phyloP scores from a whole-genome alignment of 2,888 invertebrate species.

The Xestia rhomboidea region DNA sequence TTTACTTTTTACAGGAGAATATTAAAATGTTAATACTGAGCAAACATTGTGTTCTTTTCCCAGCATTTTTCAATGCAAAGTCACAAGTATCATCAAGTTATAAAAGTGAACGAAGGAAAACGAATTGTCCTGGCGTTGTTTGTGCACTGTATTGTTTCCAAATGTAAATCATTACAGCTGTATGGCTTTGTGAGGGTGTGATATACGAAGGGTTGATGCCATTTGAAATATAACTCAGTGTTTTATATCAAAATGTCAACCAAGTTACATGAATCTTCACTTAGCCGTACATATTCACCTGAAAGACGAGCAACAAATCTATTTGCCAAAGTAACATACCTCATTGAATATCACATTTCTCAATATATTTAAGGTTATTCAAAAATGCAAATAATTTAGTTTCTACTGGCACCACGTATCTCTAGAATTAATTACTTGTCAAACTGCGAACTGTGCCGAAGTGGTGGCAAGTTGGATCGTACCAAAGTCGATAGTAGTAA shows the following conservation, averaged over 20 bases:
- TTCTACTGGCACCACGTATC: slow-evolving; percentile 49
- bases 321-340: slow-evolving; percentile 11
- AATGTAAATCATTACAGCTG: slow-evolving; percentile 58
- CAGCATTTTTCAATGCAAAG: slow-evolving; percentile 57
- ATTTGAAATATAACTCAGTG: slow-evolving; percentile 32
- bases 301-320: slow-evolving; percentile 13
- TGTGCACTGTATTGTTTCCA: slow-evolving; percentile 55
- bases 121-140: slow-evolving; percentile 50
- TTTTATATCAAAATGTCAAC: slow-evolving; percentile 50
- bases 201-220: slow-evolving; percentile 43
- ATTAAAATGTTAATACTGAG: slow-evolving; percentile 11
- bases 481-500: slow-evolving; percentile 71
- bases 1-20: not conserved
- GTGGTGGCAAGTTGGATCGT: slow-evolving; percentile 68
- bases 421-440: slow-evolving; percentile 71
- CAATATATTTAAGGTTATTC: slow-evolving; percentile 36
- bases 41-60: not conserved
- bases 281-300: slow-evolving; percentile 35
- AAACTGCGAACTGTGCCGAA: slow-evolving; percentile 73
- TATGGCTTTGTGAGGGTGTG: slow-evolving; percentile 37
- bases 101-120: slow-evolving; percentile 53
- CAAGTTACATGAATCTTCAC: slow-evolving; percentile 54
- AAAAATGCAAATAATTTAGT: slow-evolving; percentile 48
- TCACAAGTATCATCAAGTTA: slow-evolving; percentile 52
- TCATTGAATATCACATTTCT: slow-evolving; percentile 10